Percentiles rank a stretch among this genome's conserved stretches.
Evolutionary conservation across 2,113 vertebrate genomes (phyloP).

Genomic region (Chamaetylas fuelleborni): DNA sequence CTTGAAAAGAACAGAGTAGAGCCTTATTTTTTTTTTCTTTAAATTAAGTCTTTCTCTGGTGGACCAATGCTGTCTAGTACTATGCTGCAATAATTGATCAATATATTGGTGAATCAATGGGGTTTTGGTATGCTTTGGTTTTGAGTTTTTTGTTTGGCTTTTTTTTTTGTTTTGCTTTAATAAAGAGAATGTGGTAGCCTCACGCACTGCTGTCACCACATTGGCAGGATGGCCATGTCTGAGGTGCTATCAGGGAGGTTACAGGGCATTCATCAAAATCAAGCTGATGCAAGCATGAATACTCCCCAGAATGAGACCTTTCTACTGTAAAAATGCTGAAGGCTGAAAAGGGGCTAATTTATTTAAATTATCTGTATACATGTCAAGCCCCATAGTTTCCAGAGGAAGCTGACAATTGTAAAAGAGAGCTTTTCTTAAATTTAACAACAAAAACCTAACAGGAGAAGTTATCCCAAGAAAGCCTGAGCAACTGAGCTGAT

Average conservation of each 20-base stretch:
- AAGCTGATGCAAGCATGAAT: constrained; percentile 74
- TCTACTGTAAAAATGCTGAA: constrained; percentile 72
- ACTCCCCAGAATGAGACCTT: constrained; percentile 70
- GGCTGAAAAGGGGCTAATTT: constrained; percentile 76
- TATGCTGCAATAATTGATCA: not conserved
- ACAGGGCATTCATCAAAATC: constrained; percentile 74
- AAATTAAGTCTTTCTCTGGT: not conserved
- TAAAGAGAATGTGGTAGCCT: not conserved
- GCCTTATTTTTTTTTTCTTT: not conserved
- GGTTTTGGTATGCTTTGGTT: not conserved
- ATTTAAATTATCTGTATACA: constrained; percentile 76
- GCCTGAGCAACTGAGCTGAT: constrained; percentile 28
- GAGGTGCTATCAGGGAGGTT: constrained; percentile 64
- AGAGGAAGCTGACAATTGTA: constrained; percentile 64
- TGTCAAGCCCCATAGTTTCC: constrained; percentile 72
- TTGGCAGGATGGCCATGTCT: constrained; percentile 39
- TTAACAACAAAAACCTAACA: constrained; percentile 58
- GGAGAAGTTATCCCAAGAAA: constrained; percentile 53
- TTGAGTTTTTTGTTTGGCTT: not conserved
- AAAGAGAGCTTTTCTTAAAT: constrained; percentile 68
- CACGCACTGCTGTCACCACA: not conserved
- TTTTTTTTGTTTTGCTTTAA: not conserved
- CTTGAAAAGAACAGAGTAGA: not conserved
- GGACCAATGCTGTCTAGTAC: not conserved
- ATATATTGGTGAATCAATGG: not conserved